Evolutionary conservation across 2,888 invertebrate genomes (phyloP), one percentile per base, ranked within the genome.

Genomic region (Colostygia pectinataria): DNA sequence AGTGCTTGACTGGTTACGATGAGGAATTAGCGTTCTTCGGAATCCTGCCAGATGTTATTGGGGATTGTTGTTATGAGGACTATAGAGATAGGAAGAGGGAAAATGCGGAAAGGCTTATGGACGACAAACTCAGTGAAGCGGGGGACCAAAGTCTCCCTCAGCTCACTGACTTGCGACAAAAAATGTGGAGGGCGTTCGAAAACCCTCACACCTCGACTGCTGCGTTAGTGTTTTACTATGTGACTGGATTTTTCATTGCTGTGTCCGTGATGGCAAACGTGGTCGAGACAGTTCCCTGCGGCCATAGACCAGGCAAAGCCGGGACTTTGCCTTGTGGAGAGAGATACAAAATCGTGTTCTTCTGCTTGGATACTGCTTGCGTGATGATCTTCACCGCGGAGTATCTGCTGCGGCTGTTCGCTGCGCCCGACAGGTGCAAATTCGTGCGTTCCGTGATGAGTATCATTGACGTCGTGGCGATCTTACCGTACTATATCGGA

Each of bases 351-450:
- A 97, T 97, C 68, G 97, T 98, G 63, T 99, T 99, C 92, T 99
- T 99, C 92, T 99, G 99, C 86, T 91, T 99, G 88, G 98, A 99
- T 91, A 99, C 99, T 13, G 99, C 99, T 57, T 99, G 99, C 90
- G 99, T 99, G 66, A 99, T 99, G 97, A 99, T 99, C 64, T 99
- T 99, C 92, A 99, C 99, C 10, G 98, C 98, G 32, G 99, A 99
- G 86, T 99, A 99, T 84, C 91, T 99, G 66, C 91, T 99, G 60
- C 93, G 97, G 77, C 92, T 99, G 69, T 99, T 98, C 87, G 99
- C 99, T 7, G 99, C 99, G n/a, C 99, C 99, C 15, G 97, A 98
- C 88, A 93, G 99, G 55, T 98, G 98, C 91, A 98, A 98, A 90
- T 99, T 99, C 84, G 97, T 98, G 71, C 94, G 99, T 55, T 98